Base-by-base conservation (phyloP, 2,797 vertebrate genomes). In the Neosalanx taihuensis region DNA sequence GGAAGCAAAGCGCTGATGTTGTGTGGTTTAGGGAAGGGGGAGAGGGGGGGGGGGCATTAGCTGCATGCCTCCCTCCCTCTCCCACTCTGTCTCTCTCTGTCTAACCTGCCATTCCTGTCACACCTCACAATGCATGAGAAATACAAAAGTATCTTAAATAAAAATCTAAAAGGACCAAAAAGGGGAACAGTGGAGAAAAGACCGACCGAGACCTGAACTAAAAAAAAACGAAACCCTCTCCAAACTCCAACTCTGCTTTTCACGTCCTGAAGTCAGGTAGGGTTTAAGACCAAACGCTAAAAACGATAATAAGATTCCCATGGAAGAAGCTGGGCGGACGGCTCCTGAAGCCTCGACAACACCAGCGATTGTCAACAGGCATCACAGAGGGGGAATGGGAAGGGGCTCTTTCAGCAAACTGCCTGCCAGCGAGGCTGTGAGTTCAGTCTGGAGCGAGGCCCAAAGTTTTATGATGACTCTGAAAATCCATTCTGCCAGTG, bases 391-490 rank as follows among this genome's bases (percentile, higher is more conserved):
- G 72, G 51, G 65, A 71, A 74, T 72, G 37, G 17, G n/a, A 41
- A 60, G 37, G 64, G 60, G 15, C 20, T 26, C 66, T 35, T 69
- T 75, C 37, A 66, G 67, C 66, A 6, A 57, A 58, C 64, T 70
- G 67, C 26, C 49, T 17, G 46, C 70, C n/a, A 26, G 29, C 30
- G 74, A 60, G 49, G 51, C 18, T 53, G 51, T 53, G 51, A 53
- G 51, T 53, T 53, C 51, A 53, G 0, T 4, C 15, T 53, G 64
- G 33, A 71, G 46, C 59, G 35, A 67, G 18, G 67, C 73, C 72
- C 64, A 80, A 86, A 74, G 61, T 77, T 84, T 83, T 58, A 82
- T 77, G 80, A 79, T 79, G 69, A 77, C 59, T 64, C 73, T 75
- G 72, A 73, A 83, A 87, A 77, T 59, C 59, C 67, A 71, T 77